phyloP scores from a whole-genome alignment of 2,113 vertebrate genomes.

The Rallus limicola region DNA sequence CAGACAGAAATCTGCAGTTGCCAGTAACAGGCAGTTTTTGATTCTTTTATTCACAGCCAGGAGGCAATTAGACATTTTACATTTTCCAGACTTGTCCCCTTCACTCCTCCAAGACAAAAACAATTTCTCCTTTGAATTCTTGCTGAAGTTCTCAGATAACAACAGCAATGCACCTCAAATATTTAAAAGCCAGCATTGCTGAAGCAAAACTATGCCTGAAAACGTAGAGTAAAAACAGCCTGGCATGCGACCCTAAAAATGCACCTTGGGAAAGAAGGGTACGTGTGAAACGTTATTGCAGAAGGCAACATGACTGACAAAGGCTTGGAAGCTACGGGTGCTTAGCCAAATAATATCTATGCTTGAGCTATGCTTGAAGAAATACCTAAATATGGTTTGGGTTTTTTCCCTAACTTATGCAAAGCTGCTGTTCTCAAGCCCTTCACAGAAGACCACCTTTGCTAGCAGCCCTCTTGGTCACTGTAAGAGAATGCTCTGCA shows the following conservation, averaged over 20 bases:
- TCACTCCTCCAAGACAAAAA: not conserved
- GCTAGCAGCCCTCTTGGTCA: not conserved
- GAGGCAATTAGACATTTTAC: not conserved
- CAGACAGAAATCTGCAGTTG: not conserved
- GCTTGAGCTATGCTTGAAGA: not conserved
- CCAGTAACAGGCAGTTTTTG: not conserved
- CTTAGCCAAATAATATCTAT: not conserved
- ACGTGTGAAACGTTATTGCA: not conserved
- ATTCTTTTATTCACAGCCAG: not conserved
- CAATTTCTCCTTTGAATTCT: not conserved
- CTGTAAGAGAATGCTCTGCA: not conserved
- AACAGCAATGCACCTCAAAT: not conserved
- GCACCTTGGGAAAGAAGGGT: not conserved
- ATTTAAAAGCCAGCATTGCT: not conserved
- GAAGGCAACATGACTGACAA: not conserved
- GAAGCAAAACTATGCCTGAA: not conserved
- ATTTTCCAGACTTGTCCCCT: not conserved
- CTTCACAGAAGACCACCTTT: not conserved
- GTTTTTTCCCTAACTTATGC: not conserved
- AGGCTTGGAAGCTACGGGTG: not conserved
- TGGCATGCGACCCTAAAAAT: not conserved
- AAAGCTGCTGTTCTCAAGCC: not conserved
- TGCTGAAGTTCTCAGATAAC: not conserved
- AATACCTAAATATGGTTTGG: not conserved
- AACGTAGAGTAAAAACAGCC: not conserved